phyloP scores from a whole-genome alignment of 1,140 invertebrate genomes.

The Hydropsyche tenuis region DNA sequence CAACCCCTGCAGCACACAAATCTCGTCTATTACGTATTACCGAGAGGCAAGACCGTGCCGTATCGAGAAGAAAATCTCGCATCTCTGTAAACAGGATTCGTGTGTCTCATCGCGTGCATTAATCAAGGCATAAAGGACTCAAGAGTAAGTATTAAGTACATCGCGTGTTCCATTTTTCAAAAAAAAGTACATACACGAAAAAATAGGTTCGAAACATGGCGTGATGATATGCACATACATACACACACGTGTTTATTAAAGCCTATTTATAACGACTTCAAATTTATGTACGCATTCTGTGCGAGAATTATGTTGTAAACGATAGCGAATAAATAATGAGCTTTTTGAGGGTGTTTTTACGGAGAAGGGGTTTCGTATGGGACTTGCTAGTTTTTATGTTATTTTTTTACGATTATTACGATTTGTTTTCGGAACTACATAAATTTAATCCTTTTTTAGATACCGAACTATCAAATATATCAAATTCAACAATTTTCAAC shows the following conservation, averaged over 20 bases:
- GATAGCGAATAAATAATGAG: slow-evolving; percentile 25
- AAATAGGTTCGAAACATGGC: no score
- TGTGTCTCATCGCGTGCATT: slow-evolving; percentile 5
- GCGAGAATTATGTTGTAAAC: slow-evolving; percentile 25
- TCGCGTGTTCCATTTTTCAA: no score
- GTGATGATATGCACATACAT: background rate
- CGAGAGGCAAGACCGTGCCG: background rate
- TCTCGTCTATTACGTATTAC: no score
- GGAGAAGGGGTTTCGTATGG: background rate
- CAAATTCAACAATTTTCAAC: no score
- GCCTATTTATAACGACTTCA: slow-evolving; percentile 19
- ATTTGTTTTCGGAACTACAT: no score
- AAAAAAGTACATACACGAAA: no score
- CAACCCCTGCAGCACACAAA: no score
- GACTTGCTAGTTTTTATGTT: background rate
- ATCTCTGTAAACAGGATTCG: background rate
- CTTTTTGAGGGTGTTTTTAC: slow-evolving; percentile 7
- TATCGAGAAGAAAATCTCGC: slow-evolving; percentile 10
- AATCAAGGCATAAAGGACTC: background rate
- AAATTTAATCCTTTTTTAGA: no score
- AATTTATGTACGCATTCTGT: slow-evolving; percentile 14
- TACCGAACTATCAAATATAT: no score
- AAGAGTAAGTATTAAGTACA: no score
- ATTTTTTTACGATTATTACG: slow-evolving; percentile 14
- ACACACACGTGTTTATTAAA: background rate